Conservation (phyloP, 1,140 invertebrate species). For the Aethina tumida region DNA sequence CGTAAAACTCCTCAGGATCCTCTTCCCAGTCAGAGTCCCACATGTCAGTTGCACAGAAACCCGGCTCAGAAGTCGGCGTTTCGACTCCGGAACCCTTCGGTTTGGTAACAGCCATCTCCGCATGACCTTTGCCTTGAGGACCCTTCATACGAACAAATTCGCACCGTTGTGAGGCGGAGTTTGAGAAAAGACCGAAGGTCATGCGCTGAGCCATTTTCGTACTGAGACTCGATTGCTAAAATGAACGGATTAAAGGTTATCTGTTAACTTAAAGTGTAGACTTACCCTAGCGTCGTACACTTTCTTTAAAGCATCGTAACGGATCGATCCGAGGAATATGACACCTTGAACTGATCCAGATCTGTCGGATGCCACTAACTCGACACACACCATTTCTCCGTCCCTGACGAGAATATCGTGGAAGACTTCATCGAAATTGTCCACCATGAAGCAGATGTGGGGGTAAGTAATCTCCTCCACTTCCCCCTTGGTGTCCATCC, state of each 20-base stretch:
- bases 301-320: slow-evolving; percentile 92
- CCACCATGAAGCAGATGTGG: slow-evolving; percentile 97
- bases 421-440: slow-evolving; percentile 99
- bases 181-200: slow-evolving; percentile 85
- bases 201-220: slow-evolving; percentile 93
- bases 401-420: slow-evolving; percentile 91
- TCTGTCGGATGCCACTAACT: slow-evolving; percentile 85
- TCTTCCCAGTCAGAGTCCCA: slow-evolving; percentile 82
- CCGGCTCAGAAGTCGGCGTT: slow-evolving; percentile 89
- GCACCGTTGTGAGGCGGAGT: slow-evolving; percentile 69
- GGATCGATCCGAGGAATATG: slow-evolving; percentile 92
- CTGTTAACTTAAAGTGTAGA: slow-evolving; percentile 12
- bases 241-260: slow-evolving; percentile 4
- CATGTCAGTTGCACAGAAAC: slow-evolving; percentile 69
- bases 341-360: slow-evolving; percentile 77
- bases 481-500: slow-evolving; percentile 98
- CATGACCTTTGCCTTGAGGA: slow-evolving; percentile 91
- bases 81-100: slow-evolving; percentile 84
- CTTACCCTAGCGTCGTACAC: slow-evolving; percentile 93
- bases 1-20: slow-evolving; percentile 74
- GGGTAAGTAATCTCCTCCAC: slow-evolving; percentile 98
- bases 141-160: slow-evolving; percentile 98
- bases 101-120: slow-evolving; percentile 95
- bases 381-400: slow-evolving; percentile 97
- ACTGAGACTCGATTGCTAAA: slow-evolving; percentile 79